Evolutionary conservation across 30 jellyfish, hydroid and myxozoan genomes (phyloP).

Genomic region (Pelagia noctiluca): DNA sequence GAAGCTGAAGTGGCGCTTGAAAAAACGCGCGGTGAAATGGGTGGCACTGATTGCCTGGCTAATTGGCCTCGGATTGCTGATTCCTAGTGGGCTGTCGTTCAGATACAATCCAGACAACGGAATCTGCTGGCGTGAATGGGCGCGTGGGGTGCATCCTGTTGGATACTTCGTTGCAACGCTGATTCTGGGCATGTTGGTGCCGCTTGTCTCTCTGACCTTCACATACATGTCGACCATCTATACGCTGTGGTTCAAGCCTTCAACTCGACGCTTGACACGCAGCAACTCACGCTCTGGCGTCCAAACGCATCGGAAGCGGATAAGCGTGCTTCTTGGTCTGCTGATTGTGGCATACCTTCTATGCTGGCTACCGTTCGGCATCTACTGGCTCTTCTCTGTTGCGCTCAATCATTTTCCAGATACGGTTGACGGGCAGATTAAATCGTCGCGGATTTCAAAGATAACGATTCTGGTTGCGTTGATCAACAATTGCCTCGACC

Average conservation of each 20-base stretch:
- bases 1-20: slow-evolving; percentile 82
- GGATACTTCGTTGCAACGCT: slow-evolving; percentile 78
- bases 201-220: slow-evolving; percentile 80
- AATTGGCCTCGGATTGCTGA: slow-evolving; percentile 55
- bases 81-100: slow-evolving; percentile 88
- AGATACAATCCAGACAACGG: slow-evolving; percentile 66
- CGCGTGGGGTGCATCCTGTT: slow-evolving; percentile 78
- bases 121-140: slow-evolving; percentile 91
- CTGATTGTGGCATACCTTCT: slow-evolving; percentile 76
- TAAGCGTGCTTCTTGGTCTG: slow-evolving; percentile 77
- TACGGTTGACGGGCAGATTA: slow-evolving; percentile 64
- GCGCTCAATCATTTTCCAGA: slow-evolving; percentile 70
- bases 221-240: slow-evolving; percentile 85
- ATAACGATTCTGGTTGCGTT: slow-evolving; percentile 83
- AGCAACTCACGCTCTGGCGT: slow-evolving; percentile 64
- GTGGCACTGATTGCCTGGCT: slow-evolving; percentile 68
- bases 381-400: slow-evolving; percentile 90
- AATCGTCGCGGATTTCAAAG: slow-evolving; percentile 68
- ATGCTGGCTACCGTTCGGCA: slow-evolving; percentile 95
- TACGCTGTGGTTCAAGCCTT: slow-evolving; percentile 84
- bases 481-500: slow-evolving; percentile 78
- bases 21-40: slow-evolving; percentile 63
- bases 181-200: slow-evolving; percentile 73
- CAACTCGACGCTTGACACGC: slow-evolving; percentile 42
- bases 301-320: slow-evolving; percentile 66